Conservation (phyloP, 2,797 vertebrate genomes). For the Gallinago stenura region DNA sequence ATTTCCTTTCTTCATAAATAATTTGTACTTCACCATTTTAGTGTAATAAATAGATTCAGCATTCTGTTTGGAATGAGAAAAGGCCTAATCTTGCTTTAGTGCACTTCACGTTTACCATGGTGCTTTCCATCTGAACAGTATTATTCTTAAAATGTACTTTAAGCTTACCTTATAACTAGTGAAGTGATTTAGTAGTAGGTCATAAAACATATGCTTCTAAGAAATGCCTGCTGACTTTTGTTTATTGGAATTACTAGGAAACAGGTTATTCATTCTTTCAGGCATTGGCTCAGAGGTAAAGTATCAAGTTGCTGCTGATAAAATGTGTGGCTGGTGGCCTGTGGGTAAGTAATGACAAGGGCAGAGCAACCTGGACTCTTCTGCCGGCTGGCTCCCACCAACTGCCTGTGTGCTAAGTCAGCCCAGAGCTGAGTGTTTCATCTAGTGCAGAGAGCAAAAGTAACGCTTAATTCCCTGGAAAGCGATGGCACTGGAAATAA, state of each 20-base stretch:
- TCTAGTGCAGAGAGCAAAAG: background rate
- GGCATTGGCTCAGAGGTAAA: background rate
- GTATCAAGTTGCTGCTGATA: background rate
- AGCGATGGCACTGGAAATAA: background rate
- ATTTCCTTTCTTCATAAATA: slow-evolving; percentile 37
- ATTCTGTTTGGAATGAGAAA: slow-evolving; percentile 21
- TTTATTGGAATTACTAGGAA: background rate
- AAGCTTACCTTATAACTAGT: background rate
- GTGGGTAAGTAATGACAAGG: background rate
- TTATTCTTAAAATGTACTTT: background rate
- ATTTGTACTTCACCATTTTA: slow-evolving; percentile 8
- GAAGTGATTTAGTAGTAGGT: background rate
- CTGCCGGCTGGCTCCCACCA: background rate
- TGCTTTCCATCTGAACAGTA: background rate
- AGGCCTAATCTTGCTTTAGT: background rate
- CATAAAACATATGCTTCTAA: background rate
- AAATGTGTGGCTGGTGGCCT: background rate
- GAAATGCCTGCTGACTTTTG: background rate
- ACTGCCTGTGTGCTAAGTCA: background rate
- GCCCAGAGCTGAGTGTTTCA: background rate
- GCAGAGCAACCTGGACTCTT: slow-evolving; percentile 8
- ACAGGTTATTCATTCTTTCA: background rate
- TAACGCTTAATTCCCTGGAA: background rate
- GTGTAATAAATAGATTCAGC: background rate
- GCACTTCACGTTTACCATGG: background rate